phyloP scores from a whole-genome alignment of 2,113 vertebrate genomes.

The Piaya cayana region DNA sequence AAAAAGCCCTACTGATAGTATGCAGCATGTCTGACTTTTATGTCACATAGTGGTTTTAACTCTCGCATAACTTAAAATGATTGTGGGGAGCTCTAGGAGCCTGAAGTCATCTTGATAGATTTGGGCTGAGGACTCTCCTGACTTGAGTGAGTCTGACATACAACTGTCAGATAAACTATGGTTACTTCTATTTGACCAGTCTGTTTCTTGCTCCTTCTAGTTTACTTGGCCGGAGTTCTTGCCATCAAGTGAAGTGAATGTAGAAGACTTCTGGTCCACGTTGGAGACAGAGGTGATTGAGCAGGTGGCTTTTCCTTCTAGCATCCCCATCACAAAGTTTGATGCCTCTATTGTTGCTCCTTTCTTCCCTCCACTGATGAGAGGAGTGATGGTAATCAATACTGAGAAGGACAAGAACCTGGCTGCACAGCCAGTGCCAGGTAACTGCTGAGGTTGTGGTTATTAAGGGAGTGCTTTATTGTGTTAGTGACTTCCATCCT shows the following conservation, averaged over 20 bases:
- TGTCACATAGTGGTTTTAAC: background rate
- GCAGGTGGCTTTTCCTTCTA: slow-evolving; percentile 90
- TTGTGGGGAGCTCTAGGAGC: background rate
- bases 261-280: slow-evolving; percentile 96
- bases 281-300: slow-evolving; percentile 98
- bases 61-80: background rate
- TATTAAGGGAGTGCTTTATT: background rate
- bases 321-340: slow-evolving; percentile 92
- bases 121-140: background rate
- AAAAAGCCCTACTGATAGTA: background rate
- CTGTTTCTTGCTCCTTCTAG: slow-evolving; percentile 70
- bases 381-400: slow-evolving; percentile 87
- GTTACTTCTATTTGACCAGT: background rate
- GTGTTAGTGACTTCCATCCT: background rate
- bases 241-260: slow-evolving; percentile 88
- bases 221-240: slow-evolving; percentile 95
- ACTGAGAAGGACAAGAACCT: slow-evolving; percentile 93
- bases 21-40: background rate
- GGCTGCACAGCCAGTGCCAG: slow-evolving; percentile 71
- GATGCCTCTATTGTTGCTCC: slow-evolving; percentile 97
- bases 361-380: slow-evolving; percentile 95
- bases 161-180: background rate
- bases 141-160: background rate
- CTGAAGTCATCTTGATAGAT: background rate
- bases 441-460: slow-evolving; percentile 58